A percentile compares a stretch with the other conserved stretches of the same genome.
phyloP scores from a whole-genome alignment of 2,113 vertebrate genomes.

The Aix galericulata region DNA sequence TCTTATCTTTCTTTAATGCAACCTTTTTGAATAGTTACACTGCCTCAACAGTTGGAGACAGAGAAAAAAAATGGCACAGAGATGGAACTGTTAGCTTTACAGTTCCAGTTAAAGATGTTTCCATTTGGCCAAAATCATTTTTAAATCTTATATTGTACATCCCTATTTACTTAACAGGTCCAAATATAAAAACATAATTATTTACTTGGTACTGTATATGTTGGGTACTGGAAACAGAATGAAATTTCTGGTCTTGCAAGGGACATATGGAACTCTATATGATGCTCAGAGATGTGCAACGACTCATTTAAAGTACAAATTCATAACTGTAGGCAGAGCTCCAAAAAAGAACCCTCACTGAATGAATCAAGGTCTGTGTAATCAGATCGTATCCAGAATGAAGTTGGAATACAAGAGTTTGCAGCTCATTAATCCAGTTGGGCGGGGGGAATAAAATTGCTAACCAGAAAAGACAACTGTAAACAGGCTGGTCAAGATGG shows the following conservation, averaged over 20 bases:
- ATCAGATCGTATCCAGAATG: not conserved
- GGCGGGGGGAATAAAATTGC: not conserved
- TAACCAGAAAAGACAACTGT: not conserved
- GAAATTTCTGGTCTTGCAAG: not conserved
- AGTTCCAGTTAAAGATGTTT: not conserved
- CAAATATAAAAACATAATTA: not conserved
- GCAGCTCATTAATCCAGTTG: not conserved
- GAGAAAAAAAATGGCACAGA: not conserved
- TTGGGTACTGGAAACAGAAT: not conserved
- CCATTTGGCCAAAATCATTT: not conserved
- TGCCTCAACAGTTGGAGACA: not conserved
- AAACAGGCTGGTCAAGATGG: not conserved
- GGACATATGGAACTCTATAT: accelerated
- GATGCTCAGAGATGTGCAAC: not conserved
- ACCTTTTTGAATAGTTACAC: not conserved
- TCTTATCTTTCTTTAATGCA: not conserved
- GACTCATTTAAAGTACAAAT: not conserved
- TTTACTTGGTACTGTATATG: not conserved
- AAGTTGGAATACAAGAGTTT: not conserved
- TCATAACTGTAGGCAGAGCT: not conserved
- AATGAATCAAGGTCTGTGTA: not conserved
- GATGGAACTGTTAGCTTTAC: not conserved
- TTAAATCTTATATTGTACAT: not conserved
- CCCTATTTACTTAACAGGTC: not conserved
- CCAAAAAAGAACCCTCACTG: not conserved